Percentiles rank a stretch among this genome's conserved stretches.
Conservation (phyloP, 1,140 invertebrate species). For the Trissolcus basalis region DNA sequence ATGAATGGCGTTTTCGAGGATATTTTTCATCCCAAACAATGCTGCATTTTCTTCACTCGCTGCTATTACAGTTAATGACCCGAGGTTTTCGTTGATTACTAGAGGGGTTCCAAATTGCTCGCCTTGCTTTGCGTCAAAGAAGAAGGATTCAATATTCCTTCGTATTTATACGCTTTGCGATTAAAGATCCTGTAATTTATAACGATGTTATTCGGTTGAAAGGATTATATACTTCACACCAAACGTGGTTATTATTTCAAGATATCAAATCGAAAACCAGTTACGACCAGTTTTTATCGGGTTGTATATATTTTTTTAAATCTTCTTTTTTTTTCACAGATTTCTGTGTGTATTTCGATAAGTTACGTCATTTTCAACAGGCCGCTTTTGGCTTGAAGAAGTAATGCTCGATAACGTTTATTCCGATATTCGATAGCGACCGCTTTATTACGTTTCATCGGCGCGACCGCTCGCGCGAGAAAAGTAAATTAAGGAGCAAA, state of each 20-base stretch:
- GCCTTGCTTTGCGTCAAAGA: neutral
- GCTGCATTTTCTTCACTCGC: neutral
- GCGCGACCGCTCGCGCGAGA: slow-evolving; percentile 50
- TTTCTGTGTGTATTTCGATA: slow-evolving; percentile 42
- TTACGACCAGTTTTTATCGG: too few species aligned
- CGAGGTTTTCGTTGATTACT: neutral
- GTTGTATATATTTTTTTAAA: too few species aligned
- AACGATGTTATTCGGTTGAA: too few species aligned
- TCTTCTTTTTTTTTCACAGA: too few species aligned
- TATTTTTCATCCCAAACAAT: neutral
- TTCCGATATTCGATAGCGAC: slow-evolving; percentile 58
- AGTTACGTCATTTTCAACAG: slow-evolving; percentile 50
- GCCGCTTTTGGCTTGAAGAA: slow-evolving; percentile 42
- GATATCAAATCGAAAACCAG: too few species aligned
- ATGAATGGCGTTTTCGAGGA: too few species aligned
- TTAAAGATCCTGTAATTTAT: neutral
- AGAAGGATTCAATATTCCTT: neutral
- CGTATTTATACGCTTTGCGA: neutral
- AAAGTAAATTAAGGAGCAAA: slow-evolving; percentile 60
- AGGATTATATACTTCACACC: too few species aligned
- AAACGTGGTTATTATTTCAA: too few species aligned
- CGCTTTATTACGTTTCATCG: slow-evolving; percentile 57
- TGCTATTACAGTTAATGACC: neutral
- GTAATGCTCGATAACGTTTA: slow-evolving; percentile 58
- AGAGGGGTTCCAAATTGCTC: neutral